phyloP scores from a whole-genome alignment of 2,113 vertebrate species.

The Pelecanoides urinatrix region DNA sequence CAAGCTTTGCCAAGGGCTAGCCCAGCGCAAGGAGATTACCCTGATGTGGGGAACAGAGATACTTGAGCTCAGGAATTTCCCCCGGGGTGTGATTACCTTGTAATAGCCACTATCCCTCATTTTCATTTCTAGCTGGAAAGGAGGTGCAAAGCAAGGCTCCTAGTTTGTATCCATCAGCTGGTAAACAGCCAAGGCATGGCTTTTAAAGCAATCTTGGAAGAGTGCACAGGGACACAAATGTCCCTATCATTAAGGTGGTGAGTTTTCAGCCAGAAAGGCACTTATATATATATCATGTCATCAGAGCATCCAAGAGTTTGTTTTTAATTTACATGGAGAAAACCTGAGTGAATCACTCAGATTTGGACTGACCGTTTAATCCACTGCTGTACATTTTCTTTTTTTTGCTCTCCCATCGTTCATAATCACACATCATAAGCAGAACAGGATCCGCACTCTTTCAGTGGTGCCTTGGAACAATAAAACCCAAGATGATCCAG shows the following conservation, averaged over 20 bases:
- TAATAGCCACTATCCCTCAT: neutral
- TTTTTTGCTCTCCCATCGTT: neutral
- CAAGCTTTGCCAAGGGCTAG: neutral
- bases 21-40: neutral
- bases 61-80: neutral
- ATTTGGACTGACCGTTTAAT: neutral
- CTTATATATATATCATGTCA: neutral
- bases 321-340: neutral
- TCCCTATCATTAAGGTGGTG: neutral
- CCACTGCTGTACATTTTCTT: neutral
- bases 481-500: neutral
- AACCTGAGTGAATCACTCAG: neutral
- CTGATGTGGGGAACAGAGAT: neutral
- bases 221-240: neutral
- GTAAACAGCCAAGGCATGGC: neutral
- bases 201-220: neutral
- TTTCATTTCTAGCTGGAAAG: neutral
- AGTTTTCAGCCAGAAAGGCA: neutral
- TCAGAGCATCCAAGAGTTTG: fast-evolving
- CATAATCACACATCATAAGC: neutral
- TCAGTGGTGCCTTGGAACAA: neutral
- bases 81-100: neutral
- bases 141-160: neutral
- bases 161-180: neutral
- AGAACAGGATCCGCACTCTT: neutral